phyloP scores from a whole-genome alignment of 2,797 vertebrate genomes.

The Aselliscus stoliczkanus region DNA sequence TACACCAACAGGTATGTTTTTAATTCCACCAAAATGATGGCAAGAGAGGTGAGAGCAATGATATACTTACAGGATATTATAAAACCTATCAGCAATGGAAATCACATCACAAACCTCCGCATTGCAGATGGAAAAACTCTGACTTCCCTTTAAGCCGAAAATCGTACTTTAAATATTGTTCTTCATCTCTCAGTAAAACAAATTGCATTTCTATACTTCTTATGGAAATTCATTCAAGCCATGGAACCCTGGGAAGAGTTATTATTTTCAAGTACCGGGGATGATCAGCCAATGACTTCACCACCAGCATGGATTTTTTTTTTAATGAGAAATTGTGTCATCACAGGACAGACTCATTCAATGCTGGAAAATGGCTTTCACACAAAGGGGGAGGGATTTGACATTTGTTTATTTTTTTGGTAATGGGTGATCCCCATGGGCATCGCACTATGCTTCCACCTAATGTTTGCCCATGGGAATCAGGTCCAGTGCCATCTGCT shows the following conservation, averaged over 20 bases:
- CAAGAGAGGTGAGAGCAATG: background rate
- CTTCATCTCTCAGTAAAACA: background rate
- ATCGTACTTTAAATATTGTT: background rate
- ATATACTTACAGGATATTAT: conserved; percentile 9
- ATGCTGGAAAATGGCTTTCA: background rate
- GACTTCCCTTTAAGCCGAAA: background rate
- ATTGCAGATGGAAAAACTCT: conserved; percentile 12
- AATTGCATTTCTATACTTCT: background rate
- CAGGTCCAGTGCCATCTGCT: background rate
- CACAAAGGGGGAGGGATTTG: background rate
- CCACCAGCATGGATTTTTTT: background rate
- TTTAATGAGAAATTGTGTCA: background rate
- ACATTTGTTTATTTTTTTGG: background rate
- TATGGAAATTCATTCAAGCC: background rate
- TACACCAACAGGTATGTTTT: conserved; percentile 44
- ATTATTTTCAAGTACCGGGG: background rate
- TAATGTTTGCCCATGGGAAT: background rate
- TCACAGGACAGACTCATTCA: background rate
- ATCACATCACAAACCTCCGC: background rate
- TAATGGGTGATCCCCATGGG: background rate
- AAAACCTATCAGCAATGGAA: conserved; percentile 9
- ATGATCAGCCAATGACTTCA: background rate
- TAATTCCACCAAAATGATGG: conserved; percentile 42
- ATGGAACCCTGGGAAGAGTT: background rate
- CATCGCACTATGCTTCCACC: background rate